Evolutionary conservation across 2,113 vertebrate species (phyloP).

Genomic region (Zosterops japonicus): DNA sequence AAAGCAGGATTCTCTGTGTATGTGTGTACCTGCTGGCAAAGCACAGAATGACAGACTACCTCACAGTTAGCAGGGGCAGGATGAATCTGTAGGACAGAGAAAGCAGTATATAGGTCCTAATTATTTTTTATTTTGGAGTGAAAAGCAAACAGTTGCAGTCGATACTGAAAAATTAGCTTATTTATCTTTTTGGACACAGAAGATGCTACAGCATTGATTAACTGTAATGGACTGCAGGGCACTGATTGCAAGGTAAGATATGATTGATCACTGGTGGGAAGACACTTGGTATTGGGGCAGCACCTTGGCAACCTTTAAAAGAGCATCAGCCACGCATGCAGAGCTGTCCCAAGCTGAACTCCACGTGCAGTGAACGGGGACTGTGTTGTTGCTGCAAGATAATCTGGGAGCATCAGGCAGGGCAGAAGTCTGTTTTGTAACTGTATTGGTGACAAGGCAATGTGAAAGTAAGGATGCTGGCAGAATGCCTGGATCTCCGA

Average conservation of each 20-base stretch:
- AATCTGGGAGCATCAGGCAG: background rate
- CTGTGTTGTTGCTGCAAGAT: background rate
- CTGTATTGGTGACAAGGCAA: fast-evolving
- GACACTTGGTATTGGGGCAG: background rate
- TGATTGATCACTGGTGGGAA: background rate
- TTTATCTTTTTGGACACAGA: slow-evolving; percentile 26
- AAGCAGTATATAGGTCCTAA: background rate
- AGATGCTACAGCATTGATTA: slow-evolving; percentile 23
- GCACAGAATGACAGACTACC: background rate
- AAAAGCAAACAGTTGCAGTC: slow-evolving; percentile 1
- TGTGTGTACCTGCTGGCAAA: background rate
- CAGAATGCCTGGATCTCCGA: background rate
- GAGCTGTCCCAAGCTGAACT: background rate
- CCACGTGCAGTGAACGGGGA: background rate
- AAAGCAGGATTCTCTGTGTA: background rate
- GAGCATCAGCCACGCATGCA: fast-evolving
- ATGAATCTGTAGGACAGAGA: background rate
- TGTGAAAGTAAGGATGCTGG: background rate
- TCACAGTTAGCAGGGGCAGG: background rate
- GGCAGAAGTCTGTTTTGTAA: background rate
- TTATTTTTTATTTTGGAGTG: slow-evolving; percentile 10
- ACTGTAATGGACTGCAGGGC: background rate
- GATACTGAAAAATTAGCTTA: slow-evolving; percentile 17
- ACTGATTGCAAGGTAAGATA: slow-evolving; percentile 13
- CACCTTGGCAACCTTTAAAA: background rate